phyloP scores from a whole-genome alignment of 2,888 invertebrate species.

The Ashinkailepas kermadecensis region DNA sequence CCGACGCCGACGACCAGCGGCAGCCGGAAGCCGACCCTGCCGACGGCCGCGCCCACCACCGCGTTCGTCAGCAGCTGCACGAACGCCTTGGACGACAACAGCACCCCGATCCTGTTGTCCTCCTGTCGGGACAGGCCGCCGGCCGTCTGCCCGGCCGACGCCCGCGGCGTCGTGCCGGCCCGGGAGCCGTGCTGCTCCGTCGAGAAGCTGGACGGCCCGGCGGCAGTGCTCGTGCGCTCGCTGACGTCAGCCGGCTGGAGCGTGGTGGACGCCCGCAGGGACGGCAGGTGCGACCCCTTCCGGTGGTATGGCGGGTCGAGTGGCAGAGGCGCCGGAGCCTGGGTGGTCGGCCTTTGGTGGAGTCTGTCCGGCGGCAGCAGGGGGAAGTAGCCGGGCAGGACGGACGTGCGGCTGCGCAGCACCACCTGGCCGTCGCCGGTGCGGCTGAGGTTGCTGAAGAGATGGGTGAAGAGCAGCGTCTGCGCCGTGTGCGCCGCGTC shows the following conservation, averaged over 20 bases:
- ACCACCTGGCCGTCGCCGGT: constrained; percentile 18
- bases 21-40: constrained; percentile 56
- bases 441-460: constrained; percentile 25
- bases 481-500: constrained; percentile 24
- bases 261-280: too few species aligned
- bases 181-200: too few species aligned
- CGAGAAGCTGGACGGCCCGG: neutral
- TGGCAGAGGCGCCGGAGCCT: neutral
- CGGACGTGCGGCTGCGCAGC: constrained; percentile 22
- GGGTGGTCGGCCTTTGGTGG: too few species aligned
- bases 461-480: constrained; percentile 6
- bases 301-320: too few species aligned
- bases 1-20: constrained; percentile 62
- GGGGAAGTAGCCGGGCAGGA: neutral
- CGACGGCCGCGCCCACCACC: constrained; percentile 60
- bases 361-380: neutral
- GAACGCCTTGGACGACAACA: constrained; percentile 64
- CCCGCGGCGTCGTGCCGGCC: too few species aligned
- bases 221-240: too few species aligned
- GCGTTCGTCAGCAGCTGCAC: constrained; percentile 71
- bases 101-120: constrained; percentile 38
- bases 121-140: neutral
- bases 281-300: too few species aligned
- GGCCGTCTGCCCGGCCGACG: too few species aligned
- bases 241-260: too few species aligned